These are phyloP conservation scores for Sanderia malayensis DNA, from an alignment of 30 jellyfish, hydroid and myxozoan genomes.

Conservation along the genomic window DNA sequence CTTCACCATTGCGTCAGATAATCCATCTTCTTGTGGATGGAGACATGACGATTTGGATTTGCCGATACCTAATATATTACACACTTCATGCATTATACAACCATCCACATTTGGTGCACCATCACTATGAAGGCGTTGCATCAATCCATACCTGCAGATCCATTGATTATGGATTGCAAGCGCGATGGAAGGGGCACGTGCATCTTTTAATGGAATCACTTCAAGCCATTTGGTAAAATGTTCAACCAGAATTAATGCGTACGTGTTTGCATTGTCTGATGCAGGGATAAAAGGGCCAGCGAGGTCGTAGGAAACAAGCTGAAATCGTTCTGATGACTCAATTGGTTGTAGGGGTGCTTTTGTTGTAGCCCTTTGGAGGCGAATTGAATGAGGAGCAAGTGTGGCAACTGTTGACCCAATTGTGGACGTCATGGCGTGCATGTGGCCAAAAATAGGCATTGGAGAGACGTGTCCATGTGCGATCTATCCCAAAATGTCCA, in stretches of 20 bases:
- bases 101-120: conserved; percentile 34
- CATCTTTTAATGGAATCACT: conserved; percentile 1
- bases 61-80: conserved; percentile 17
- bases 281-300: conserved; percentile 32
- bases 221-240: conserved; percentile 25
- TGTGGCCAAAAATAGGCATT: background rate
- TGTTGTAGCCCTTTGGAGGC: conserved; percentile 5
- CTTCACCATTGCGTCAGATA: conserved; percentile 33
- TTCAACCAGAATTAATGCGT: conserved; percentile 5
- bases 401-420: conserved; percentile 1
- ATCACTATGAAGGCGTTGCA: conserved; percentile 30
- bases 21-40: conserved; percentile 30
- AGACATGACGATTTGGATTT: conserved; percentile 17
- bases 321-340: conserved; percentile 10
- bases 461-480: conserved; percentile 25
- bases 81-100: conserved; percentile 17
- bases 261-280: background rate
- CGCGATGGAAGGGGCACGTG: conserved; percentile 27
- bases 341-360: conserved; percentile 20
- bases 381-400: conserved; percentile 17
- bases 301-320: conserved; percentile 16
- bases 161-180: conserved; percentile 32
- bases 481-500: background rate
- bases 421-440: conserved; percentile 5
- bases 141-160: conserved; percentile 38